phyloP scores from a whole-genome alignment of 2,888 invertebrate genomes.

The Pseudococcus jackbeardsleyi region DNA sequence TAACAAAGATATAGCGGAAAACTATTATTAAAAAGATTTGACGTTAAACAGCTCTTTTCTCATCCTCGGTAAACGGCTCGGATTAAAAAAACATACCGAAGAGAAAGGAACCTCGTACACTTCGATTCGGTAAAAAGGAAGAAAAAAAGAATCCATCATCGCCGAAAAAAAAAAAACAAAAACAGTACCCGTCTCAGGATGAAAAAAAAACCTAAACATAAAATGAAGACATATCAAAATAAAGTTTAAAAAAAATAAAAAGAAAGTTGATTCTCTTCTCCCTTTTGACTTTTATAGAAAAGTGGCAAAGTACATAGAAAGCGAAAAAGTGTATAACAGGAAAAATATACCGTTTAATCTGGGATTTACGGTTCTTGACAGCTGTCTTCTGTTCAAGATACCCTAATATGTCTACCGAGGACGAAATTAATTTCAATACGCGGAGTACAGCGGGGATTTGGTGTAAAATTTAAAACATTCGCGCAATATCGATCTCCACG shows the following conservation, averaged over 20 bases:
- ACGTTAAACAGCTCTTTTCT: slow-evolving; percentile 41
- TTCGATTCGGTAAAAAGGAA: not conserved
- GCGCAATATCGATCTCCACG: slow-evolving; percentile 45
- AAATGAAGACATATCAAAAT: slow-evolving; percentile 52
- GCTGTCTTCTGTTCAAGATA: slow-evolving; percentile 61
- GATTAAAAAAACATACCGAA: slow-evolving; percentile 4
- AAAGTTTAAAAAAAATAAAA: not conserved
- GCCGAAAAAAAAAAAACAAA: not conserved
- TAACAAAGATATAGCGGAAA: slow-evolving; percentile 56
- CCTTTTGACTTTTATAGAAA: slow-evolving; percentile 14
- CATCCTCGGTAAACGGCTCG: not conserved
- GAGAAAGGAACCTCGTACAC: not conserved
- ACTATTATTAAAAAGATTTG: slow-evolving; percentile 55
- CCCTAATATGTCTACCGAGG: slow-evolving; percentile 60
- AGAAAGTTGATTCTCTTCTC: not conserved
- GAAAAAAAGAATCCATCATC: not conserved
- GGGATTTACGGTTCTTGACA: slow-evolving; percentile 62
- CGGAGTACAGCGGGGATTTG: slow-evolving; percentile 27
- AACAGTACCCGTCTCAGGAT: not conserved
- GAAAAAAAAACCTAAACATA: not conserved
- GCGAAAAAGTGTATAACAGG: slow-evolving; percentile 58
- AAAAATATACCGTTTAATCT: slow-evolving; percentile 61
- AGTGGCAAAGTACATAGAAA: slow-evolving; percentile 8
- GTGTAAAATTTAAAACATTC: slow-evolving; percentile 58
- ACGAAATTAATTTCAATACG: slow-evolving; percentile 60